These are phyloP conservation scores for Leucoma salicis DNA, from an alignment of 2,888 invertebrate genomes.

Conservation along the genomic window DNA sequence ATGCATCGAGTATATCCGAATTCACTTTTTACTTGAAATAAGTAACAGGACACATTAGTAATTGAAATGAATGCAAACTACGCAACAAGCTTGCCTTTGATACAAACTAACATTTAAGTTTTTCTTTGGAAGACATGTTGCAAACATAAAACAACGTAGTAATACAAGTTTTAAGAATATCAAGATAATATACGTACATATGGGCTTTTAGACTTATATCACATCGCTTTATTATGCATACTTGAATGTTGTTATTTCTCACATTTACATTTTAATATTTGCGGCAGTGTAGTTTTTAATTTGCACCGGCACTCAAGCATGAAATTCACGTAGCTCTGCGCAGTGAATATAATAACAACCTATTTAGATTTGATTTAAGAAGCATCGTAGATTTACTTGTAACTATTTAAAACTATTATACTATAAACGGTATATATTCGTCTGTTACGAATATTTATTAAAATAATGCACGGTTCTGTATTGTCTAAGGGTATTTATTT, in stretches of 20 bases:
- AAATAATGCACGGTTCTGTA: too few relatives aligned
- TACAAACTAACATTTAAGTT: too few relatives aligned
- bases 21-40: constrained; percentile 15
- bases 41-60: constrained; percentile 29
- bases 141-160: too few relatives aligned
- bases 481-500: background rate
- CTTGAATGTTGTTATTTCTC: constrained; percentile 4
- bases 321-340: constrained; percentile 39
- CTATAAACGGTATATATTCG: too few relatives aligned
- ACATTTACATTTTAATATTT: constrained; percentile 12
- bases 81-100: constrained; percentile 34
- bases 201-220: background rate
- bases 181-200: background rate
- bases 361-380: constrained; percentile 38
- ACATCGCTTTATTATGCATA: background rate
- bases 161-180: too few relatives aligned
- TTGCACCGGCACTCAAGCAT: constrained; percentile 25
- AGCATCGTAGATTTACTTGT: constrained; percentile 17
- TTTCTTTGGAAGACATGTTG: too few relatives aligned
- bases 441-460: too few relatives aligned
- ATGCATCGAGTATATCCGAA: constrained; percentile 7
- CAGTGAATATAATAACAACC: constrained; percentile 33
- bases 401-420: too few relatives aligned
- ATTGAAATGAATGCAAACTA: constrained; percentile 46
- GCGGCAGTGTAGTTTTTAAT: constrained; percentile 24